phyloP scores from a whole-genome alignment of 1,140 invertebrate species.

The Danaus plexippus region DNA sequence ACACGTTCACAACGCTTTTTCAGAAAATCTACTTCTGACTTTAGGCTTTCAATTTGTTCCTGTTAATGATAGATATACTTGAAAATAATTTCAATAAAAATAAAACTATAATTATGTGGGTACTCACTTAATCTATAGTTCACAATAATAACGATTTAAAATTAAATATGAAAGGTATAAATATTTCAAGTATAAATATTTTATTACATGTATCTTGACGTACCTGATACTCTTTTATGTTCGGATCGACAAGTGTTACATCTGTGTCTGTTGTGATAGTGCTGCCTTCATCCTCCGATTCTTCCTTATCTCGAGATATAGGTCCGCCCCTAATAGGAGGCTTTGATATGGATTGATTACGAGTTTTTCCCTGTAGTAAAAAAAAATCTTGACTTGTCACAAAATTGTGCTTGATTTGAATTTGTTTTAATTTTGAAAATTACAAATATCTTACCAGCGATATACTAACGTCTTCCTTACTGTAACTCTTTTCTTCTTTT shows the following conservation, averaged over 20 bases:
- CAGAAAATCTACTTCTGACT: conserved; percentile 78
- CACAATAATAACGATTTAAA: background rate
- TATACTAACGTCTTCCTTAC: conserved; percentile 74
- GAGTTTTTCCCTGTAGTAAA: conserved; percentile 47
- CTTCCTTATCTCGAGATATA: conserved; percentile 41
- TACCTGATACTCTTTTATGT: conserved; percentile 65
- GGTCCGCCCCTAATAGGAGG: conserved; percentile 63
- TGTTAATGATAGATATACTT: conserved; percentile 41
- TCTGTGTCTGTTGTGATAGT: conserved; percentile 68
- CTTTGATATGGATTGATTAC: conserved; percentile 40
- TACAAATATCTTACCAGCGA: conserved; percentile 66
- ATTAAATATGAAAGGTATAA: too few relatives aligned
- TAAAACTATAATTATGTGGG: too few relatives aligned
- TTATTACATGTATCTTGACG: conserved; percentile 2
- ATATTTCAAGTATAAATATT: too few relatives aligned
- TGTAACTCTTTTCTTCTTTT: conserved; percentile 44
- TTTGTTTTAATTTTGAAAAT: background rate
- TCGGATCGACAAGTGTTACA: conserved; percentile 58
- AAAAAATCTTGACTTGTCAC: conserved; percentile 1
- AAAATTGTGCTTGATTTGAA: background rate
- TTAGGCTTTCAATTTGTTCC: conserved; percentile 78
- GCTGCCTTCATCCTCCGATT: conserved; percentile 67
- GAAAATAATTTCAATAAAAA: background rate
- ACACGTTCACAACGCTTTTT: conserved; percentile 82
- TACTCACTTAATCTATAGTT: background rate